Evolutionary conservation across 2,113 vertebrate species (phyloP).

Genomic region (Tyrannus savana): DNA sequence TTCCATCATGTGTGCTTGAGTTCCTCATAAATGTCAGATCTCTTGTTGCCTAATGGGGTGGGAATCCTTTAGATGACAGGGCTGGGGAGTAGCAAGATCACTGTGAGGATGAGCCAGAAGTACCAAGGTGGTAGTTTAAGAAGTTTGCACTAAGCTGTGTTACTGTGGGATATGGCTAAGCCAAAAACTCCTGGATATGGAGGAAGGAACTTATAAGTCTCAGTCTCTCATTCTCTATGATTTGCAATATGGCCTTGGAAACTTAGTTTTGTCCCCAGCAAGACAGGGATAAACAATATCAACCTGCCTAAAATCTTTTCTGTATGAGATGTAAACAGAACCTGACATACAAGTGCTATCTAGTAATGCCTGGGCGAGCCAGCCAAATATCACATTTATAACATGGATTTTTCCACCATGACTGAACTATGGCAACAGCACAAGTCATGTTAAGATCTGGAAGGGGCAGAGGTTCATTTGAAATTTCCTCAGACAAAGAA

Average conservation of each 20-base stretch:
- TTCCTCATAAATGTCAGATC: neutral
- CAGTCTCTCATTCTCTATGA: neutral
- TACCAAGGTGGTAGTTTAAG: neutral
- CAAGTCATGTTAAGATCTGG: neutral
- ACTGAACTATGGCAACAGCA: neutral
- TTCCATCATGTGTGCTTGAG: rapidly evolving
- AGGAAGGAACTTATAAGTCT: neutral
- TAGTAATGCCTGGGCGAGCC: neutral
- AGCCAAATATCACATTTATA: neutral
- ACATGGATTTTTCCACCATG: neutral
- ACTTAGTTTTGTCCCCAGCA: neutral
- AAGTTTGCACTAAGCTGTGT: neutral
- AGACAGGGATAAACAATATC: neutral
- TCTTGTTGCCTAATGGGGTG: neutral
- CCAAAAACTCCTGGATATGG: neutral
- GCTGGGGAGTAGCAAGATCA: neutral
- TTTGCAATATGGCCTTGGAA: neutral
- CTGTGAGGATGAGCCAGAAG: neutral
- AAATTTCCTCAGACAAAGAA: neutral
- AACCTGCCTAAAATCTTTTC: neutral
- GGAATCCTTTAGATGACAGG: neutral
- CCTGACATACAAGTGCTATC: neutral
- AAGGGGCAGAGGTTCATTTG: neutral
- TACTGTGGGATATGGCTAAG: neutral
- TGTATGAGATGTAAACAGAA: neutral